A percentile compares a stretch with the other conserved stretches of the same genome.
Conservation (phyloP, 2,113 vertebrate genomes). For the Callipepla squamata region DNA sequence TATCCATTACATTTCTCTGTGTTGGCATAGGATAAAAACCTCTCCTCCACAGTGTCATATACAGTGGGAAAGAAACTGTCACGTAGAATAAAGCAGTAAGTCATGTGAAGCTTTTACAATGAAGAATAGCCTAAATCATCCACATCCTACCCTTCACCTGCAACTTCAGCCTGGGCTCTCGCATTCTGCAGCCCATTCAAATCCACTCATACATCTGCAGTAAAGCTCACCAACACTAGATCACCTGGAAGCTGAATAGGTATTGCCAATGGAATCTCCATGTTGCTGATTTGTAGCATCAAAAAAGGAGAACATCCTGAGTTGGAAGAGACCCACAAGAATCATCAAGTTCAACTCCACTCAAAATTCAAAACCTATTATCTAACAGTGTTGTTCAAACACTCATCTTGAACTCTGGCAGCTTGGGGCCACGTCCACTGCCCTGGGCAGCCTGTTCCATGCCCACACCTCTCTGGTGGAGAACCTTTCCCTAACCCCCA, state of each 20-base stretch:
- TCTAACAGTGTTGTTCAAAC: background rate
- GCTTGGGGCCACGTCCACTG: background rate
- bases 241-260: background rate
- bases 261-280: background rate
- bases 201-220: background rate
- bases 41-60: conserved; percentile 23
- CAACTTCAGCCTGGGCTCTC: background rate
- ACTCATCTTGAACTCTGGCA: background rate
- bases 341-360: background rate
- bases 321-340: background rate
- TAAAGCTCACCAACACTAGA: background rate
- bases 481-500: background rate
- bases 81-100: background rate
- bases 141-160: background rate
- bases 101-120: conserved; percentile 22
- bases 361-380: background rate
- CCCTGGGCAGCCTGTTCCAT: background rate
- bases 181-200: background rate
- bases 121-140: background rate
- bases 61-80: conserved; percentile 17
- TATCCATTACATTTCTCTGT: conserved; percentile 10
- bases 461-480: background rate
- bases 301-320: background rate
- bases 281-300: background rate
- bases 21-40: conserved; percentile 12